Evolutionary conservation across 2,113 vertebrate genomes (phyloP).

Genomic region (Hemibagrus wyckioides): DNA sequence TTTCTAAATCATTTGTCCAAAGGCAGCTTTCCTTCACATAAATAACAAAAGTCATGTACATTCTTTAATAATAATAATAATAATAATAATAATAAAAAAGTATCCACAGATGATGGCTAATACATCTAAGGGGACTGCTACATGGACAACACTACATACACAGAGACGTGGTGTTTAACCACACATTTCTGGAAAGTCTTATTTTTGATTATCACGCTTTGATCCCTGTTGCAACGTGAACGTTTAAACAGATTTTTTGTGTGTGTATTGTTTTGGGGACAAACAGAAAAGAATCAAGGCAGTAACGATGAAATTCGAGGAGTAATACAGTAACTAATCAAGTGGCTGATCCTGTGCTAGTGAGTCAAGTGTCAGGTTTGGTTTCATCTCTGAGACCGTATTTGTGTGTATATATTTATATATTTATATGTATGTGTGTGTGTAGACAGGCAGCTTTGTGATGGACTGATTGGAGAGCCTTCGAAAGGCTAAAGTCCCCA

Average conservation of each 20-base stretch:
- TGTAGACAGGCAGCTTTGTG: conserved; percentile 71
- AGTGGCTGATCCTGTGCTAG: conserved; percentile 43
- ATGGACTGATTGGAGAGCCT: conserved; percentile 61
- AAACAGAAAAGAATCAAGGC: conserved; percentile 42
- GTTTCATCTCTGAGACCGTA: conserved; percentile 15
- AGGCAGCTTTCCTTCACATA: conserved; percentile 52
- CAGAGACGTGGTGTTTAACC: neutral
- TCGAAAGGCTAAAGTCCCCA: conserved; percentile 42
- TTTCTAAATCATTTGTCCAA: conserved; percentile 28
- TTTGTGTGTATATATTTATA: neutral
- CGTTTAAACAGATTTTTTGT: conserved; percentile 48
- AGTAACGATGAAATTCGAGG: conserved; percentile 40
- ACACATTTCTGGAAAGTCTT: conserved; percentile 21
- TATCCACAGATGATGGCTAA: neutral
- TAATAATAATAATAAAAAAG: neutral
- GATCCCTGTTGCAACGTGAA: conserved; percentile 43
- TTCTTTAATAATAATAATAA: conserved; percentile 50
- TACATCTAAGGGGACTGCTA: conserved; percentile 32
- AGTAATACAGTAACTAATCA: conserved; percentile 38
- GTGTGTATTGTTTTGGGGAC: neutral
- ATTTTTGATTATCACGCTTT: conserved; percentile 39
- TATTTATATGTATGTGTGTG: conserved; percentile 38
- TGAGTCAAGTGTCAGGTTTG: conserved; percentile 19
- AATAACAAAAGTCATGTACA: conserved; percentile 62
- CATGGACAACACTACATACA: conserved; percentile 37